Evolutionary conservation across 2,797 vertebrate genomes (phyloP).

Genomic region (Pygocentrus nattereri): DNA sequence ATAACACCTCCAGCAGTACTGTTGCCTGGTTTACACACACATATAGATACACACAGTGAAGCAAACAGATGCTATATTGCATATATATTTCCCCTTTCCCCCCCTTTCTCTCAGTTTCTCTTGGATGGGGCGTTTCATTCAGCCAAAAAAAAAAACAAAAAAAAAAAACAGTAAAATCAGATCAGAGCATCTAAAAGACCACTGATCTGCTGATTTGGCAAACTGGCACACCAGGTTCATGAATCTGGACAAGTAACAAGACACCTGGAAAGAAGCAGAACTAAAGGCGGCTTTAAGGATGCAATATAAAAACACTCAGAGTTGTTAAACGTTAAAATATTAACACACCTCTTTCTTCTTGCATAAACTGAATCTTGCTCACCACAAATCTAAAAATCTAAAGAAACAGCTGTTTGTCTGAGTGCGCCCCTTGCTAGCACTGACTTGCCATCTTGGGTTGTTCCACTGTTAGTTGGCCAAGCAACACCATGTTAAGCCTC

Average conservation of each 20-base stretch:
- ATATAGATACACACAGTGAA: constrained; percentile 30
- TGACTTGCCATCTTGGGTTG: not conserved
- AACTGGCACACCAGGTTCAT: constrained; percentile 21
- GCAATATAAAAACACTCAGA: constrained; percentile 39
- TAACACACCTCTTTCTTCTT: constrained; percentile 1
- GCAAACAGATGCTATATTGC: constrained; percentile 33
- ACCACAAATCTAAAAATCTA: not conserved
- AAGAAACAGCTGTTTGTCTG: not conserved
- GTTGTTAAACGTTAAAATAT: not conserved
- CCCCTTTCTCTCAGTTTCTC: not conserved
- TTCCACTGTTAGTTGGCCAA: not conserved
- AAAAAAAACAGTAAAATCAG: constrained; percentile 23
- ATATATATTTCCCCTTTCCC: constrained; percentile 21
- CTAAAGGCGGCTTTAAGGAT: constrained; percentile 25
- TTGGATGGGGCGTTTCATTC: constrained; percentile 28
- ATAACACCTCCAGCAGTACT: constrained; percentile 43
- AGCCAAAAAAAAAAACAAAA: constrained; percentile 29
- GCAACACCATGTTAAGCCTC: too few relatives aligned
- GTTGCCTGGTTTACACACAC: not conserved
- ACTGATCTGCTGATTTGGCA: constrained; percentile 32
- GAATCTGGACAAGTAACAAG: constrained; percentile 42
- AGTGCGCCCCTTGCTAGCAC: too few relatives aligned
- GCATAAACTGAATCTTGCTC: not conserved
- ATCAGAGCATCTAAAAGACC: constrained; percentile 11
- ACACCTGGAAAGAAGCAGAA: constrained; percentile 35